Conservation (phyloP, 2,888 invertebrate species). For the Rhopalosiphum nymphaeae region DNA sequence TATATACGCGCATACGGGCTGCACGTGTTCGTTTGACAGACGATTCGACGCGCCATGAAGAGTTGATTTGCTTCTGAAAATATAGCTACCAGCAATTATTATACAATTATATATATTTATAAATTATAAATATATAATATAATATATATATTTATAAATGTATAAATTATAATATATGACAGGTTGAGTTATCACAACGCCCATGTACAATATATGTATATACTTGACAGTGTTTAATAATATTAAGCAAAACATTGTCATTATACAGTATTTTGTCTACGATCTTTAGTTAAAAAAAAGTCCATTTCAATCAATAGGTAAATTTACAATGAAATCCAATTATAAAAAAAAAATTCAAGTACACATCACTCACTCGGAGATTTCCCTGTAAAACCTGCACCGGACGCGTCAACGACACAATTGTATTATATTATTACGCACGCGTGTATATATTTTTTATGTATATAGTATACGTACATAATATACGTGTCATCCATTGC, state of each 20-base stretch:
- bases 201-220: neutral
- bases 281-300: neutral
- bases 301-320: neutral
- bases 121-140: too few relatives aligned
- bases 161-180: neutral
- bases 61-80: slow-evolving; percentile 1
- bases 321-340: slow-evolving; percentile 37
- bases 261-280: neutral
- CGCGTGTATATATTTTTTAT: neutral
- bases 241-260: neutral
- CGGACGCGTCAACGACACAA: neutral
- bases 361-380: neutral
- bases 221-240: neutral
- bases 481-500: neutral
- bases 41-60: slow-evolving; percentile 16
- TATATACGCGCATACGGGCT: slow-evolving; percentile 67
- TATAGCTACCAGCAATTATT: neutral
- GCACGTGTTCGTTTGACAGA: slow-evolving; percentile 34
- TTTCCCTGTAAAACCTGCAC: slow-evolving; percentile 3
- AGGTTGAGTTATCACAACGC: neutral
- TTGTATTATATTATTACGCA: neutral
- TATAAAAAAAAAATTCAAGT: neutral
- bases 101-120: neutral
- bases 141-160: neutral
- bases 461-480: neutral